Evolutionary conservation across 2,888 invertebrate genomes (phyloP).

Genomic region (Hydroisotoma schaefferi): DNA sequence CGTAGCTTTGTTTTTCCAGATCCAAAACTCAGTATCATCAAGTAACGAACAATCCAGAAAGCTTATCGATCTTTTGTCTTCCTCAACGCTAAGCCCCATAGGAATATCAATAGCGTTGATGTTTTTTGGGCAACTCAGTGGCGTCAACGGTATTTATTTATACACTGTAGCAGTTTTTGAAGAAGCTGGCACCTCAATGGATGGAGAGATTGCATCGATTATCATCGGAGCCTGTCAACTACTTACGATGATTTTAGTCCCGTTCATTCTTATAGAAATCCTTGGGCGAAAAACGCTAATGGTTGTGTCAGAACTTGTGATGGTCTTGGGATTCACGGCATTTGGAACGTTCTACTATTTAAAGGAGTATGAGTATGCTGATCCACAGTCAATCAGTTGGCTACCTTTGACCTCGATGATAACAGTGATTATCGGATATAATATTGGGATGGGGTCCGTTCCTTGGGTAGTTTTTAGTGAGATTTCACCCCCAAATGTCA

Average conservation of each 20-base stretch:
- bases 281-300: constrained; percentile 32
- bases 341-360: constrained; percentile 35
- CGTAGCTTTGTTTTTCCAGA: constrained; percentile 13
- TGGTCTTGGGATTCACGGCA: constrained; percentile 30
- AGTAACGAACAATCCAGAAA: constrained; percentile 4
- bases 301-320: constrained; percentile 30
- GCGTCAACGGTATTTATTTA: constrained; percentile 36
- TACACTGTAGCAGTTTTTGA: constrained; percentile 28
- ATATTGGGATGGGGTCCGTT: constrained; percentile 39
- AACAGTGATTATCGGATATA: constrained; percentile 33
- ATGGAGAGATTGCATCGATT: constrained; percentile 31
- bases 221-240: constrained; percentile 36
- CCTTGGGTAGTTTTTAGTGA: constrained; percentile 40
- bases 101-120: constrained; percentile 27
- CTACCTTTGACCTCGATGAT: constrained; percentile 30
- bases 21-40: constrained; percentile 34
- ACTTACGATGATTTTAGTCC: constrained; percentile 28
- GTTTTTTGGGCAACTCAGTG: constrained; percentile 35
- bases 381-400: constrained; percentile 25
- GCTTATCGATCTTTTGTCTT: constrained; percentile 18
- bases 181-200: constrained; percentile 32
- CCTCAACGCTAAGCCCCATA: constrained; percentile 29
- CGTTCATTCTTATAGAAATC: constrained; percentile 35
- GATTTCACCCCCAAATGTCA: constrained; percentile 34
- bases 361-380: constrained; percentile 21